Conservation (phyloP, 2,797 vertebrate species). For the Peromyscus aztecus region DNA sequence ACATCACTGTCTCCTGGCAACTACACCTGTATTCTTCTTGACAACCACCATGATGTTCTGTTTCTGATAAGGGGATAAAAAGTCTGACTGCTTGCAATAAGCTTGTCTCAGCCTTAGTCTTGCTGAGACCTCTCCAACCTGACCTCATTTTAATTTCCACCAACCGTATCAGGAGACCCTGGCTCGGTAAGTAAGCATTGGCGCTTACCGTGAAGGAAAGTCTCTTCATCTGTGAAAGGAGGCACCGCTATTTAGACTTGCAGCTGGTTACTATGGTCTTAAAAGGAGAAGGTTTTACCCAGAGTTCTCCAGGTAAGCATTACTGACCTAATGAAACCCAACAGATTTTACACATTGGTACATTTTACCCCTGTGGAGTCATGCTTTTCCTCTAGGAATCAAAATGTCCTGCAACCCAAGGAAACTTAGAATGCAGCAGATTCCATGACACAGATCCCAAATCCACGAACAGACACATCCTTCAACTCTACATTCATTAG, state of each 20-base stretch:
- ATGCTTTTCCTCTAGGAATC: constrained; percentile 39
- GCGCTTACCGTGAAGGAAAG: background rate
- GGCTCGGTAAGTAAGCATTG: background rate
- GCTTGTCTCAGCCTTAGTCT: background rate
- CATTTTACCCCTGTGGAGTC: background rate
- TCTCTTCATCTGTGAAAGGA: constrained; percentile 37
- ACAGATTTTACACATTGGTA: background rate
- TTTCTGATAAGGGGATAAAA: background rate
- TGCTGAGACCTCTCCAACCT: background rate
- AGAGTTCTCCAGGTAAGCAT: constrained; percentile 9
- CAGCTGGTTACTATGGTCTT: constrained; percentile 17
- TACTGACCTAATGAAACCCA: background rate
- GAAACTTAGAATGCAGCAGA: background rate
- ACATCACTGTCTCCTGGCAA: background rate
- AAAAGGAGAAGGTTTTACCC: constrained; percentile 29
- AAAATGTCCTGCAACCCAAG: constrained; percentile 47
- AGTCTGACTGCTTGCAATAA: background rate
- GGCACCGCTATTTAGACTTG: background rate
- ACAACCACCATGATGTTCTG: background rate
- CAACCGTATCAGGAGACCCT: background rate
- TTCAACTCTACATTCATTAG: constrained; percentile 29
- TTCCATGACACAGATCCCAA: constrained; percentile 28
- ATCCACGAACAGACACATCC: constrained; percentile 13
- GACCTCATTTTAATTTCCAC: background rate
- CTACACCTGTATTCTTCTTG: background rate